Evolutionary conservation across 1,140 invertebrate genomes (phyloP).

Genomic region (Tetramorium parvispinum): DNA sequence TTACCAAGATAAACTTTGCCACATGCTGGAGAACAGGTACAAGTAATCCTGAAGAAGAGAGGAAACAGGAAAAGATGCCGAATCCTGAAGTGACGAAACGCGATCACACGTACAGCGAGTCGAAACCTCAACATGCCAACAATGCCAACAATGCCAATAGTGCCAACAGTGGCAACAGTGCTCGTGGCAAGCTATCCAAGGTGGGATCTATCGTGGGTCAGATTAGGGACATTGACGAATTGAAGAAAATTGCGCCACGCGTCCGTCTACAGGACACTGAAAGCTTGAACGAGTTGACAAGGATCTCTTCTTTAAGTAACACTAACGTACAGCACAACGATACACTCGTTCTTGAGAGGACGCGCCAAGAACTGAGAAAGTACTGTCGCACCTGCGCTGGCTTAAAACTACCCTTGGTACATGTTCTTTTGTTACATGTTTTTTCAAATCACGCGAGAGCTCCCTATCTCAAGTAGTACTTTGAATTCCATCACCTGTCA

Average conservation of each 20-base stretch:
- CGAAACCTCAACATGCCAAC: background rate
- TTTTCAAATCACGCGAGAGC: background rate
- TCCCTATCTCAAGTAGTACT: background rate
- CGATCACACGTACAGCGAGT: constrained; percentile 79
- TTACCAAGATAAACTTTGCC: background rate
- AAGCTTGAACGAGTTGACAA: constrained; percentile 75
- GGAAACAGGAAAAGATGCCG: constrained; percentile 60
- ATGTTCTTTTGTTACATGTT: background rate
- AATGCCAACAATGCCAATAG: background rate
- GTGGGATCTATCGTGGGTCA: constrained; percentile 67
- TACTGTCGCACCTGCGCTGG: constrained; percentile 84
- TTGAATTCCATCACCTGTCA: background rate
- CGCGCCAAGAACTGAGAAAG: constrained; percentile 78
- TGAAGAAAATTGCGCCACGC: constrained; percentile 82
- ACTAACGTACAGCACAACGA: constrained; percentile 49
- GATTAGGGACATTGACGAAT: constrained; percentile 82
- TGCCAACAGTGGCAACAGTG: background rate
- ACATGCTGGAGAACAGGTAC: background rate
- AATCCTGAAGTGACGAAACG: constrained; percentile 62
- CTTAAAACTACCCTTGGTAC: constrained; percentile 80
- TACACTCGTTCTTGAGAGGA: constrained; percentile 44
- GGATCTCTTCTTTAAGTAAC: constrained; percentile 65
- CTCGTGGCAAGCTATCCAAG: constrained; percentile 13
- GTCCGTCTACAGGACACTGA: constrained; percentile 79
- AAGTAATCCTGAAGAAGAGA: background rate